Conservation (phyloP, 2,113 vertebrate species). For the mouse (Mus musculus) region DNA sequence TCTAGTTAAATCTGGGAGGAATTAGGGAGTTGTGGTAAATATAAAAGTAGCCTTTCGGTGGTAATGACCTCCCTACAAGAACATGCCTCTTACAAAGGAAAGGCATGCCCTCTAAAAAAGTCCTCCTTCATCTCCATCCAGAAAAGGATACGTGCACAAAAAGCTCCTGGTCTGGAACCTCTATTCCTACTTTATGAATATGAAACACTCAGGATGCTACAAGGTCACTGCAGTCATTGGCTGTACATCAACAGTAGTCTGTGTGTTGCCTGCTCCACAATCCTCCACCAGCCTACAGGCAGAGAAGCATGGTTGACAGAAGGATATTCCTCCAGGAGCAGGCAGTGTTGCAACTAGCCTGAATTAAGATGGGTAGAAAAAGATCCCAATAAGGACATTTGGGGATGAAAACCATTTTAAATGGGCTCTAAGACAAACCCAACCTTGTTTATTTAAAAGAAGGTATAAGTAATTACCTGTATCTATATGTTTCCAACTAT, state of each 20-base stretch:
- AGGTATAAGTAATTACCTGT: background rate
- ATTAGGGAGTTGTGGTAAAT: background rate
- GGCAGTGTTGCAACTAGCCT: background rate
- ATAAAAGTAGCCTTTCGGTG: background rate
- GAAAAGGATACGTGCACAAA: background rate
- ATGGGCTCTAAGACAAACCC: background rate
- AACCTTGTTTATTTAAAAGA: background rate
- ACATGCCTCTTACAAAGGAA: background rate
- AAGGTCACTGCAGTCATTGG: background rate
- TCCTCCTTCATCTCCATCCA: background rate
- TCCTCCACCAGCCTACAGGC: background rate
- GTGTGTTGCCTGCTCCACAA: background rate
- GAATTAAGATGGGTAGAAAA: background rate
- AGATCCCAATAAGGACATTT: background rate
- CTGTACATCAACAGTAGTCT: background rate
- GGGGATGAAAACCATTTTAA: background rate
- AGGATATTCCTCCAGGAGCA: background rate
- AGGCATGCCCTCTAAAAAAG: background rate
- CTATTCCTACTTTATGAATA: no score
- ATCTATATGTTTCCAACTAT: background rate
- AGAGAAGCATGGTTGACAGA: background rate
- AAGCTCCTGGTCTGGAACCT: background rate
- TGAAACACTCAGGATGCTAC: background rate
- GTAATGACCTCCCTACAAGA: background rate
- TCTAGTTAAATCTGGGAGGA: background rate